phyloP scores from a whole-genome alignment of 2,888 invertebrate genomes.

The Dicroscelio sp. region DNA sequence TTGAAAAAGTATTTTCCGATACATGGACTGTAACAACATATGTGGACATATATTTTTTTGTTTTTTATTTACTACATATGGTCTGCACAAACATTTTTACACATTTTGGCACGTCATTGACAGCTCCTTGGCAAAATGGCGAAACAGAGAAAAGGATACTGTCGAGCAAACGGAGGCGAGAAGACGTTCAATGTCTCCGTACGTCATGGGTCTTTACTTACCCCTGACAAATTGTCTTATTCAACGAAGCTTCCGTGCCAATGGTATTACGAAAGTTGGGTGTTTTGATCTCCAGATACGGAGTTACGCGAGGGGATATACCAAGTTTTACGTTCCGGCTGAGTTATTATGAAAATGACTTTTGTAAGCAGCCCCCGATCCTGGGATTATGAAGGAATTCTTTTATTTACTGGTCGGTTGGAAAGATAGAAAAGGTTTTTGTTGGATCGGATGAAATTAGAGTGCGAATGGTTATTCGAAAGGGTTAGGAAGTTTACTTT shows the following conservation, averaged over 20 bases:
- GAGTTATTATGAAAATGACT: conserved; percentile 20
- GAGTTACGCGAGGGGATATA: neutral
- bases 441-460: too few relatives aligned
- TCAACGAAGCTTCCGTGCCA: conserved; percentile 55
- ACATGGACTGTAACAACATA: too few relatives aligned
- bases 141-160: conserved; percentile 85
- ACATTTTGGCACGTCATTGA: conserved; percentile 60
- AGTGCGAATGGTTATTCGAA: too few relatives aligned
- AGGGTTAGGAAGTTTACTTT: too few relatives aligned
- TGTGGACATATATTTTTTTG: too few relatives aligned
- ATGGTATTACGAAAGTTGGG: conserved; percentile 46
- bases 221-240: conserved; percentile 65
- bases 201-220: conserved; percentile 58
- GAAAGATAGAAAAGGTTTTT: too few relatives aligned
- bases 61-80: too few relatives aligned
- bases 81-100: too few relatives aligned
- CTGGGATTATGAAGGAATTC: neutral
- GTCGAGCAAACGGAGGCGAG: conserved; percentile 86
- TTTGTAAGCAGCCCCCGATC: neutral
- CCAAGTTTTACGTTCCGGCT: neutral
- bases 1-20: too few relatives aligned
- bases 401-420: neutral
- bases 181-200: conserved; percentile 85
- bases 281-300: conserved; percentile 25
- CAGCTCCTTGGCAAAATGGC: conserved; percentile 76